Conservation (phyloP, 2,888 invertebrate species). For the Norana najaformis region DNA sequence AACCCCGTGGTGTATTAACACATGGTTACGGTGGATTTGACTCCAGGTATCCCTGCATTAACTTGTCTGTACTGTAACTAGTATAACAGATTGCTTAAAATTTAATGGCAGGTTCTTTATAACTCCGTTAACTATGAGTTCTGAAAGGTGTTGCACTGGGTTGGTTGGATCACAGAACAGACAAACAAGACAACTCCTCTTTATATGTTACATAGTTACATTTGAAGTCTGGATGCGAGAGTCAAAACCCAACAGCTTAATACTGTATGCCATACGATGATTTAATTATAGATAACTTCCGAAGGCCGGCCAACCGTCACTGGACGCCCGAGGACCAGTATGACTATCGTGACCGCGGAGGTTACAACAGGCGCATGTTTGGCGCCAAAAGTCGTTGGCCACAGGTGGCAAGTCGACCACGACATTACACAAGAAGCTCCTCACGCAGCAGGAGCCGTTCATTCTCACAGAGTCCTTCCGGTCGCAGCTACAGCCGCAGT, state of each 20-base stretch:
- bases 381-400: constrained; percentile 14
- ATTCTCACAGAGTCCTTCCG: constrained; percentile 32
- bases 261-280: not conserved
- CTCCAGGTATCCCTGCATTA: no score
- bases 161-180: no score
- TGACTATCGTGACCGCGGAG: constrained; percentile 29
- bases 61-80: no score
- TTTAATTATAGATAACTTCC: constrained; percentile 24
- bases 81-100: no score
- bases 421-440: constrained; percentile 37
- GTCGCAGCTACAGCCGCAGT: constrained; percentile 38
- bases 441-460: constrained; percentile 36
- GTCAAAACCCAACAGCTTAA: not conserved
- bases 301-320: constrained; percentile 25
- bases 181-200: no score
- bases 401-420: constrained; percentile 24
- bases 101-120: no score
- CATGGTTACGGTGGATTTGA: no score
- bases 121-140: no score
- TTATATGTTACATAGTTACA: no score
- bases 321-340: constrained; percentile 20
- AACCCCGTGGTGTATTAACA: no score
- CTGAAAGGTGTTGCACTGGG: no score
- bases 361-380: constrained; percentile 19
- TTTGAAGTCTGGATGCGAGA: not conserved